Percentiles rank a stretch among this genome's conserved stretches.
Evolutionary conservation across 2,113 vertebrate species (phyloP).

Genomic region (Mola mola): DNA sequence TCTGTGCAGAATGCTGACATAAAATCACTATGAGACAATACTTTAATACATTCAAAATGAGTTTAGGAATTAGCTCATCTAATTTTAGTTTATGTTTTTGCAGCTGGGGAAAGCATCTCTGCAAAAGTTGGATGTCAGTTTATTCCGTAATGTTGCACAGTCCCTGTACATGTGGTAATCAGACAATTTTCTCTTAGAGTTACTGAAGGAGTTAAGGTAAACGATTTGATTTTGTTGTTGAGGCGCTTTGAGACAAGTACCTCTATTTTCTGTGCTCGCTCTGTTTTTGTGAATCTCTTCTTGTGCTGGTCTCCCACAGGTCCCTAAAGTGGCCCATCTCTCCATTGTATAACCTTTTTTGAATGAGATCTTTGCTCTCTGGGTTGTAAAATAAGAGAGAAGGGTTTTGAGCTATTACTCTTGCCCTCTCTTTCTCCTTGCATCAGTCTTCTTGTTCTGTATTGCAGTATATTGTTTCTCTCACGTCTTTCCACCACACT

Average conservation of each 20-base stretch:
- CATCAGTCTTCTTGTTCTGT: conserved; percentile 2
- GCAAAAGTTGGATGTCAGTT: neutral
- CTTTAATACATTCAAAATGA: too few species aligned
- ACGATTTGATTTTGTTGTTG: neutral
- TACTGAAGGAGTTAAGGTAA: neutral
- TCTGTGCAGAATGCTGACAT: conserved; percentile 4
- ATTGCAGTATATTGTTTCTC: neutral
- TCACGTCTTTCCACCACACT: neutral
- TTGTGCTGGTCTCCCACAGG: conserved; percentile 27
- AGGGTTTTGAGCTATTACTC: conserved; percentile 28
- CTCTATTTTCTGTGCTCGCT: conserved; percentile 23
- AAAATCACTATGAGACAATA: too few species aligned
- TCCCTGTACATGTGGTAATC: neutral
- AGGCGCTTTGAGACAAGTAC: conserved; percentile 8
- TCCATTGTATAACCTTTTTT: conserved; percentile 37
- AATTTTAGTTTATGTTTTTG: too few species aligned
- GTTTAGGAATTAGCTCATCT: too few species aligned
- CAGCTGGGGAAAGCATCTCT: too few species aligned
- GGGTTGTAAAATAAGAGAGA: conserved; percentile 28
- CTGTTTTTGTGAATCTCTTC: neutral
- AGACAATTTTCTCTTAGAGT: too few species aligned
- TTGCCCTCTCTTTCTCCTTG: neutral
- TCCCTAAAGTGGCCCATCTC: conserved; percentile 25
- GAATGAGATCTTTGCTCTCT: conserved; percentile 50
- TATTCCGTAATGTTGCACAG: neutral